Base-by-base conservation (phyloP, 35 echinoderm and acorn worm genomes). In the Stichopus chloronotus region DNA sequence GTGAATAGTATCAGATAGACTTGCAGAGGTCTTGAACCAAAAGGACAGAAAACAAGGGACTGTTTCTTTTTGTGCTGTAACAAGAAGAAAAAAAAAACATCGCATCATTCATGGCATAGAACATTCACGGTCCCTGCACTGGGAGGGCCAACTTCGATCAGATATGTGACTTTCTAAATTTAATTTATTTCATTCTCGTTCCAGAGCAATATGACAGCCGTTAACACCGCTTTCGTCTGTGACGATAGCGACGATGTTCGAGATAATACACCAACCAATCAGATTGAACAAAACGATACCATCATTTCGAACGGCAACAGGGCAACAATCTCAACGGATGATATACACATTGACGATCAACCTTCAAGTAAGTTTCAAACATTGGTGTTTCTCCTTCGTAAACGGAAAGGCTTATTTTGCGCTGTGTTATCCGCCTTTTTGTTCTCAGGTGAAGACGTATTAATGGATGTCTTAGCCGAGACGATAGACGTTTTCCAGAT, bases 401-500 rank as follows among this genome's bases (percentile, higher is more conserved):
- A 79, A 23, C 22, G 90, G 17, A 43, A 56, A 78, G 90, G 90
- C 76, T n/a, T 91, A 5, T 53, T 78, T 56, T 91, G 78, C 16
- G 90, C 90, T 23, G 21, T 91, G 19, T 54, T 58, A 22, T 16
- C 68, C 10, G 90, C 90, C 16, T 24, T 91, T 43, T 57, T 76
- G 14, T 91, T 78, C n/a, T 77, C 90, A 12, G 21, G n/a, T 58
- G 90, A 77, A 79, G 76, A 91, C n/a, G 58, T 77, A 16, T 53
- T 77, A 13, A 78, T 91, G 76, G 90, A 91, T 10, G 52, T 91
- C 6, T 55, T 91, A 54, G 76, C 54, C 22, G 12, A 79, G 16
- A 57, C 52, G 6, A 9, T 91, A 30, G 52, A 77, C 25, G 53
- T 65, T 55, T 91, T 91, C 17, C 90, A 91, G 25, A 79, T 79